Conservation (phyloP, 2,888 invertebrate species). For the Epistrophe eligans region DNA sequence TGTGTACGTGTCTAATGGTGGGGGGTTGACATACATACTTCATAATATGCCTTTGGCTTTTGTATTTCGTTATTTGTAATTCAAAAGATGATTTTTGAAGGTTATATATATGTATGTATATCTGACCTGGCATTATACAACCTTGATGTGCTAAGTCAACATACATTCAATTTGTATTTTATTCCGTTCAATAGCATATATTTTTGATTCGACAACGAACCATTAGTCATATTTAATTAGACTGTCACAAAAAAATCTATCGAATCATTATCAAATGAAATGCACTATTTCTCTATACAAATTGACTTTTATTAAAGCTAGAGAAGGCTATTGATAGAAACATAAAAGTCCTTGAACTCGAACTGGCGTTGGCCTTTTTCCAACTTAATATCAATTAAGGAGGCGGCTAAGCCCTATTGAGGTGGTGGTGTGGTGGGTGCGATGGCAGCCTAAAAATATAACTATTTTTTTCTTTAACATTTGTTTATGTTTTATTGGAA, state of each 20-base stretch:
- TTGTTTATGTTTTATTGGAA: constrained; percentile 23
- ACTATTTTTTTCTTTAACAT: background rate
- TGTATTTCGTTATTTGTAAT: constrained; percentile 2
- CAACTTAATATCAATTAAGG: constrained; percentile 32
- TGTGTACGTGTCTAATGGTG: constrained; percentile 24
- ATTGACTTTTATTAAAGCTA: constrained; percentile 35
- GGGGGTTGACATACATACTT: background rate
- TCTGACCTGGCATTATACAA: constrained; percentile 24
- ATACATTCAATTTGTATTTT: constrained; percentile 42
- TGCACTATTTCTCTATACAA: background rate
- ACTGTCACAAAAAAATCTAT: constrained; percentile 44
- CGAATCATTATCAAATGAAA: constrained; percentile 16
- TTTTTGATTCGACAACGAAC: constrained; percentile 18
- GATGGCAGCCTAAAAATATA: background rate
- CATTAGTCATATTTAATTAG: constrained; percentile 70
- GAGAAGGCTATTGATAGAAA: constrained; percentile 2
- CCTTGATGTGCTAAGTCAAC: constrained; percentile 46
- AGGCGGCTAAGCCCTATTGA: background rate
- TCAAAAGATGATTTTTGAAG: constrained; percentile 17
- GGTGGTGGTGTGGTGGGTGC: background rate
- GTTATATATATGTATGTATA: background rate
- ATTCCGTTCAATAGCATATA: constrained; percentile 1
- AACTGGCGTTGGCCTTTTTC: constrained; percentile 33
- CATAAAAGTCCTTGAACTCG: constrained; percentile 57
- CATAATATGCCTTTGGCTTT: constrained; percentile 3